These are phyloP conservation scores for Acrobasis repandana DNA, from an alignment of 2,888 invertebrate genomes.

Conservation along the genomic window DNA sequence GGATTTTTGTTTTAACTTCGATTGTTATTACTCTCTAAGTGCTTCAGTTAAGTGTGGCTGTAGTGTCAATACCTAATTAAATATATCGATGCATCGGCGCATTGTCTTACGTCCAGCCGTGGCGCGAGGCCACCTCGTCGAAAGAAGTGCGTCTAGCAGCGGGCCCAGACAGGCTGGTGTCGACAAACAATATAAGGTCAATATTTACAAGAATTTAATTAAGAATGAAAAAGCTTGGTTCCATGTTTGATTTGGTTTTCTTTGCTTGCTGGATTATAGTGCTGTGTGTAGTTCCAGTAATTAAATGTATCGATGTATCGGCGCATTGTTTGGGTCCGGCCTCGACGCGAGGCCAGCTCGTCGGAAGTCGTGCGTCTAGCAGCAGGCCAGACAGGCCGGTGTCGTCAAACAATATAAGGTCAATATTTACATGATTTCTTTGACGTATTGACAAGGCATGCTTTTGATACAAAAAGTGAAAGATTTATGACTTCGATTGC, in stretches of 20 bases:
- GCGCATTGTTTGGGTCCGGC: conserved; percentile 10
- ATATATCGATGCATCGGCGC: too few species aligned
- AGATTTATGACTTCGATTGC: not conserved
- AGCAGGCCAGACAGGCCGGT: not conserved
- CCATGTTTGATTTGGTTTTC: not conserved
- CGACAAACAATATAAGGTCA: too few species aligned
- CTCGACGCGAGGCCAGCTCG: conserved; percentile 14
- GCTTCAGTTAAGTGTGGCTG: too few species aligned
- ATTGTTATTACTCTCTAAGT: too few species aligned
- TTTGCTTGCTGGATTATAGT: not conserved
- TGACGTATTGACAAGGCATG: conserved; percentile 17
- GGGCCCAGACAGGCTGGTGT: too few species aligned
- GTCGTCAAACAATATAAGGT: conserved; percentile 22
- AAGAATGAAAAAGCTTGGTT: not conserved
- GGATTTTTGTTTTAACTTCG: too few species aligned
- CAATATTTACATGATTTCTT: conserved; percentile 19
- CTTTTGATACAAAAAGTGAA: not conserved
- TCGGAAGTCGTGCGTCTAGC: conserved; percentile 19
- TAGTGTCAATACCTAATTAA: too few species aligned
- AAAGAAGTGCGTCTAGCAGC: too few species aligned
- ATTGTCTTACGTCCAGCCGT: too few species aligned
- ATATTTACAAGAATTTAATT: not conserved
- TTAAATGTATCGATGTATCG: conserved; percentile 21
- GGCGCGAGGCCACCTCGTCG: too few species aligned
- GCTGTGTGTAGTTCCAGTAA: conserved; percentile 25